These are phyloP conservation scores for Terebella lapidaria DNA, from an alignment of 2,888 invertebrate species.

Conservation along the genomic window DNA sequence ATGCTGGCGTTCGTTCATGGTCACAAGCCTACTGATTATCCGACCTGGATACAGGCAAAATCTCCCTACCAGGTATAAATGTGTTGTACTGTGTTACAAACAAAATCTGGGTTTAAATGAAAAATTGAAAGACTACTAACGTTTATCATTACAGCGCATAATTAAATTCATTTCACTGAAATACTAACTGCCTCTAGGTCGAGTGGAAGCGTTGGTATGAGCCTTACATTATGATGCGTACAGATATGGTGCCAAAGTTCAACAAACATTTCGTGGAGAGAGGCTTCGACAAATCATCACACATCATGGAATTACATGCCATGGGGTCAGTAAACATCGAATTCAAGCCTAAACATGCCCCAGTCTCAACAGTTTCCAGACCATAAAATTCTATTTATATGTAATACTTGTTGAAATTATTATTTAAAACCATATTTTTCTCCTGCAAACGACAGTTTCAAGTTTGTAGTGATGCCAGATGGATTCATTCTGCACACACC, in stretches of 20 bases:
- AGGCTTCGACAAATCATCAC: constrained; percentile 1
- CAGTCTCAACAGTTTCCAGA: not conserved
- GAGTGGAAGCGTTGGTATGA: constrained; percentile 1
- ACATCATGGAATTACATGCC: not conserved
- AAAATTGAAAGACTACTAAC: too few species aligned
- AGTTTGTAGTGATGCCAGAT: not conserved
- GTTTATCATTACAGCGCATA: not conserved
- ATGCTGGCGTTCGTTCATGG: not conserved
- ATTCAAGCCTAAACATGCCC: not conserved
- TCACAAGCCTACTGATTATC: not conserved
- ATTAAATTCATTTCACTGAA: not conserved
- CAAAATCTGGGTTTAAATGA: too few species aligned
- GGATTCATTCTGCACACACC: not conserved
- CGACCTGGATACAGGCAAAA: not conserved
- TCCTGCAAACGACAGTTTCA: not conserved
- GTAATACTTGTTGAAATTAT: not conserved
- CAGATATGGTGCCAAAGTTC: not conserved
- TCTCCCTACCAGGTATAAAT: not conserved
- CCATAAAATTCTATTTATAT: not conserved
- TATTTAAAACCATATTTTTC: not conserved
- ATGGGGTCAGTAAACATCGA: not conserved
- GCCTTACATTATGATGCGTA: not conserved
- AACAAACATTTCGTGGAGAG: not conserved
- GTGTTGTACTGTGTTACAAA: not conserved
- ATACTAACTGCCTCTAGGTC: too few species aligned